These are phyloP conservation scores for Aspidoscelis tigris DNA, from an alignment of 2,113 vertebrate species.

Conservation along the genomic window DNA sequence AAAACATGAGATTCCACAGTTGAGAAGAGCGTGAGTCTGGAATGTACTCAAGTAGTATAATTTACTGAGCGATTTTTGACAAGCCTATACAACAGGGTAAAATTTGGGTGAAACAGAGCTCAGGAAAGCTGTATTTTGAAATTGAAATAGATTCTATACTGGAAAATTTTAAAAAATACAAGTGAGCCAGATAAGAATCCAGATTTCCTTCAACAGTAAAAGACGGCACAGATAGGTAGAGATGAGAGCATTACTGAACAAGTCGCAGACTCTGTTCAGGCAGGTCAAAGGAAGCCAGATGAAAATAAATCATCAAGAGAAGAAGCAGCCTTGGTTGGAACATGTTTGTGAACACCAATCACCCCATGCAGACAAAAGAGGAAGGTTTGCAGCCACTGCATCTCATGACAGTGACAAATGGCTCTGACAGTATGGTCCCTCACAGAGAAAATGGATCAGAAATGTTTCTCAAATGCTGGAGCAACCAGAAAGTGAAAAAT, in stretches of 20 bases:
- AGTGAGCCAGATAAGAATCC: conserved; percentile 35
- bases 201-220: conserved; percentile 25
- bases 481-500: conserved; percentile 51
- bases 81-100: conserved; percentile 31
- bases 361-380: conserved; percentile 39
- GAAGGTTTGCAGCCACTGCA: conserved; percentile 23
- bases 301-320: conserved; percentile 60
- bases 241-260: conserved; percentile 45
- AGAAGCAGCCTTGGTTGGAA: conserved; percentile 5
- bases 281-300: conserved; percentile 53
- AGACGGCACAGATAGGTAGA: conserved; percentile 19
- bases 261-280: conserved; percentile 30
- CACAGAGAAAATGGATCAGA: conserved; percentile 55
- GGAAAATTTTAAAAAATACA: conserved; percentile 37
- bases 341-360: conserved; percentile 49
- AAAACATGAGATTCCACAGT: conserved; percentile 44
- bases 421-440: conserved; percentile 28
- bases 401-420: conserved; percentile 10
- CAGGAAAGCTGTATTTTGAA: conserved; percentile 53
- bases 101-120: conserved; percentile 36
- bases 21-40: conserved; percentile 49
- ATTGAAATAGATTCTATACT: conserved; percentile 32
- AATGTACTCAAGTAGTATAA: conserved; percentile 37
- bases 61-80: conserved; percentile 24
- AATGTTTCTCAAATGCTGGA: conserved; percentile 20